A percentile compares a stretch with the other conserved stretches of the same genome.
Evolutionary conservation across 2,113 vertebrate species (phyloP).

Genomic region (Recurvirostra avosetta): DNA sequence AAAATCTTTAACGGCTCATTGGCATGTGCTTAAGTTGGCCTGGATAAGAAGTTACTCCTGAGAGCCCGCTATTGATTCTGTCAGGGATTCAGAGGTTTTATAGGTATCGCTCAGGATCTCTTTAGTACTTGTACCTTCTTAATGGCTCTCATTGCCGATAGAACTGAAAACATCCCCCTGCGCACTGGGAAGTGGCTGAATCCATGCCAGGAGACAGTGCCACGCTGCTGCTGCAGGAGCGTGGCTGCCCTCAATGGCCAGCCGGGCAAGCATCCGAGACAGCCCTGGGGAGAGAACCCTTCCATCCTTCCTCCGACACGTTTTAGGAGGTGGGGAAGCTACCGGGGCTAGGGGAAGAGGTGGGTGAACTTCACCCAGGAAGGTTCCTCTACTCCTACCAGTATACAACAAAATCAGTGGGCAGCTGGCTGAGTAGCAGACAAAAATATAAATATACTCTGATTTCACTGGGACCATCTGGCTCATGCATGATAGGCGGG

Average conservation of each 20-base stretch:
- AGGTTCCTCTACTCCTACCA: slow-evolving; percentile 30
- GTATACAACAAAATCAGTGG: slow-evolving; percentile 9
- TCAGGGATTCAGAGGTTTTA: slow-evolving; percentile 58
- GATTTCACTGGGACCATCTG: slow-evolving; percentile 57
- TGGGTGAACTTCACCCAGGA: background rate
- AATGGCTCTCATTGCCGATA: background rate
- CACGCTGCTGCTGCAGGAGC: rapidly evolving
- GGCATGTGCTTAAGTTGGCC: slow-evolving; percentile 36
- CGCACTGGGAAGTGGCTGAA: background rate
- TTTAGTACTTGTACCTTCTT: slow-evolving; percentile 25
- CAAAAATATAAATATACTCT: slow-evolving; percentile 52
- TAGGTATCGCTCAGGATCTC: slow-evolving; percentile 45
- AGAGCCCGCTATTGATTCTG: slow-evolving; percentile 59
- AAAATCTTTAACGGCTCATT: slow-evolving; percentile 55
- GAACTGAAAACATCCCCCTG: background rate
- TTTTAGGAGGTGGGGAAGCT: background rate
- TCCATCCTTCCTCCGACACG: rapidly evolving
- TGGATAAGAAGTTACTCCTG: slow-evolving; percentile 41
- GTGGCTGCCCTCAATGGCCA: rapidly evolving
- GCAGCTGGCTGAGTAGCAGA: slow-evolving; percentile 54
- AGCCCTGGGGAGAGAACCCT: background rate
- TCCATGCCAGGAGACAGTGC: background rate
- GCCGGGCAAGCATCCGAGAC: rapidly evolving
- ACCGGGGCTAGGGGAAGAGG: rapidly evolving
- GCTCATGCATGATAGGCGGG: slow-evolving; percentile 44